Evolutionary conservation across 23 tunicate genomes (phyloP), one percentile per base, ranked within the genome.

Genomic region (Trididemnum nubilum): DNA sequence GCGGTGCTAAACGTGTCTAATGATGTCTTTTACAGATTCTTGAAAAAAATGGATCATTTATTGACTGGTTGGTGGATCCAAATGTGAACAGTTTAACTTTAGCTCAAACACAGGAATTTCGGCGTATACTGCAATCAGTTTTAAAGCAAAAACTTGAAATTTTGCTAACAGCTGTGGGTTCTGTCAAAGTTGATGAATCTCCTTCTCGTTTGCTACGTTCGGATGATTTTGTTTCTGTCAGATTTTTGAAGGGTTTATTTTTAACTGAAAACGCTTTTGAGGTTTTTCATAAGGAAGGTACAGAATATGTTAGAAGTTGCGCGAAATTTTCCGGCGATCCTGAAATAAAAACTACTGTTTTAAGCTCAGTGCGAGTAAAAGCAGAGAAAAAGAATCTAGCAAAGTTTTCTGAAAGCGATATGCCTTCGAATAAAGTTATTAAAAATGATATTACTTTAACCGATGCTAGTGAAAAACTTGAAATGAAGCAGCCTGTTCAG

Each of bases 51-150:
- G 23, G 7, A 29, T 70, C 86, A 28, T 82, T 82, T 67, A 50
- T 82, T 1, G 86, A 82, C 32, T 82, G 86, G 86, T n/a, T 82
- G 9, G 61, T 71, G 21, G 81, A 77, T 52, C 38, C 21, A 7
- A 25, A 63, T 29, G 34, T 31, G 18, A 82, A 71, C 78, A 32
- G 19, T 18, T 25, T 82, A 7, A 31, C 71, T 19, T 9, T 7
- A 4, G 12, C 5, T 12, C 21, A 51, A 1, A 32, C 44, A 5
- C 36, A 66, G 1, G 67, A 50, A 0, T 54, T 82, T 70, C 24
- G 31, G 0, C 23, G 64, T 30, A 30, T 34, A 12, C 24, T 82
- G 21, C 66, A 71, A 34, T 34, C 33, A 22, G 86, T 52, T n/a
- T 21, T 82, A n/a, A 82, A 71, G 7, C 58, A 70, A 49, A 82